Base-by-base conservation (phyloP, 2,888 invertebrate species). In the Cyaniris semiargus region DNA sequence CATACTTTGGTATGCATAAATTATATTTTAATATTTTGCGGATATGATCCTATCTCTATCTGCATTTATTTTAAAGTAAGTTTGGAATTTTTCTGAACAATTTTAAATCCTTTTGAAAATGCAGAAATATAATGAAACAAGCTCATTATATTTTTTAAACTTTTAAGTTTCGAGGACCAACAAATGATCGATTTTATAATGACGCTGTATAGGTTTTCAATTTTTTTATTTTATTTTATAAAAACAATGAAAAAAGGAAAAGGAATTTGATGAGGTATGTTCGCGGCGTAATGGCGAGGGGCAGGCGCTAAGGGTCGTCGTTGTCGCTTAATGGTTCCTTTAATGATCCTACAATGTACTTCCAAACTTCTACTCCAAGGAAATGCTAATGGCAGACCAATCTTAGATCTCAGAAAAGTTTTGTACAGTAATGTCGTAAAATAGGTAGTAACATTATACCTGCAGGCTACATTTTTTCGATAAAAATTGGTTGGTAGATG, bases 251-350 rank as follows among this genome's bases (percentile, higher is more conserved):
- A 66, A 66, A 66, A 66, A 66, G 1, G 27, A 66, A 27, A 66
- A 66, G 27, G 23, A 66, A 66, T 31, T 66, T 66, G 66, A 66
- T 31, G 66, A 66, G 27, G 66, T 66, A 31, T 74, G 23, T 27
- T 74, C 23, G 74, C 18, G 79, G 79, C 80, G 81, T 77, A 80
- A 79, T 78, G 76, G 77, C 71, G 79, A 77, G 78, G 76, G 81
- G 82, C 79, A 82, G 81, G 82, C 83, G 84, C 83, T 83, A 81
- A 85, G 84, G 81, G 83, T 82, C 83, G 84, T 84, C 84, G 86
- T 84, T 86, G 84, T 82, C 81, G 83, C 83, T 87, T 90, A 90
- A 90, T 88, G 88, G 88, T 87, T 87, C 86, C 87, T 86, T 86
- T 90, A 89, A 90, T 90, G 88, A 89, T 86, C 85, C 80, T 80